These are phyloP conservation scores for Rhynchopsitta pachyrhyncha DNA, from an alignment of 2,113 vertebrate species.

Conservation along the genomic window DNA sequence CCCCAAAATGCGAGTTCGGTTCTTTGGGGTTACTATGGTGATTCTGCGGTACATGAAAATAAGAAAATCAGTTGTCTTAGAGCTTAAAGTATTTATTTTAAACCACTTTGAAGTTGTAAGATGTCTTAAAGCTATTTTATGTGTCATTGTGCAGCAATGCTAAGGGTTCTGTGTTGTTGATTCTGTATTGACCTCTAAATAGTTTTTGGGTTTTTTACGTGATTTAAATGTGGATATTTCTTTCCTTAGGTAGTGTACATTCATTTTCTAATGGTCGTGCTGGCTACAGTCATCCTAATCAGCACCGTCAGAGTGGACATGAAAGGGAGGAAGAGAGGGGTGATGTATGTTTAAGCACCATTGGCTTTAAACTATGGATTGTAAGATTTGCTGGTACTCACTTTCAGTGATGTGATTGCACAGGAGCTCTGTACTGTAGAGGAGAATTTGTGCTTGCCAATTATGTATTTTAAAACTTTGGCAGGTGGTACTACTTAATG, in stretches of 20 bases:
- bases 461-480: not conserved
- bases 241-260: conserved; percentile 82
- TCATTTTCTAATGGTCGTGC: conserved; percentile 90
- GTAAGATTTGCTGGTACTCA: not conserved
- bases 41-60: not conserved
- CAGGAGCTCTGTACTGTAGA: not conserved
- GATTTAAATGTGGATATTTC: conserved; percentile 25
- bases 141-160: not conserved
- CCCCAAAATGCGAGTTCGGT: not conserved
- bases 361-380: not conserved
- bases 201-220: not conserved
- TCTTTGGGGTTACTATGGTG: not conserved
- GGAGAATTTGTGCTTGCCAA: not conserved
- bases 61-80: not conserved
- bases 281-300: conserved; percentile 86
- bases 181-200: not conserved
- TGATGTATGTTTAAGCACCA: conserved; percentile 80
- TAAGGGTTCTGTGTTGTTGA: not conserved
- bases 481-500: not conserved
- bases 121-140: not conserved
- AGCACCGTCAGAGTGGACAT: conserved; percentile 83
- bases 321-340: conserved; percentile 92
- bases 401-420: not conserved
- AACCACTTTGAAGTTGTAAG: not conserved
- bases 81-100: not conserved